Conservation (phyloP, 1,140 invertebrate genomes). For the Gonatopus flavifemur region DNA sequence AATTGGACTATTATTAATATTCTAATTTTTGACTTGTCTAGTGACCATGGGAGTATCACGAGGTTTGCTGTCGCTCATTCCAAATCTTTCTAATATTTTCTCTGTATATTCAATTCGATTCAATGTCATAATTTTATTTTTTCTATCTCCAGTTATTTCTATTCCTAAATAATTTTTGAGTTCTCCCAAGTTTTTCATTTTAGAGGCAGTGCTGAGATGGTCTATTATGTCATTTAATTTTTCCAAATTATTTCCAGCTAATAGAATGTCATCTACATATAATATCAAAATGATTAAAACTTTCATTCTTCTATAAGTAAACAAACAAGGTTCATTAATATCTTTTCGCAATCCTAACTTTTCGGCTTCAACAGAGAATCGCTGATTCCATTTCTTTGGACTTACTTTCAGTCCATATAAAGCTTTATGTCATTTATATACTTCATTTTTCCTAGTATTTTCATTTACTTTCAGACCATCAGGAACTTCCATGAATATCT, state of each 20-base stretch:
- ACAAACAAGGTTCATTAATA: not conserved
- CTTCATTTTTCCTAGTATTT: constrained; percentile 4
- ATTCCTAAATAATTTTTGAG: not conserved
- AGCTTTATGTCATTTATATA: constrained; percentile 19
- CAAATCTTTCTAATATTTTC: constrained; percentile 26
- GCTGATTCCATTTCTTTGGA: constrained; percentile 21
- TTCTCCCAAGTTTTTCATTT: not conserved
- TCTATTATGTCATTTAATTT: not conserved
- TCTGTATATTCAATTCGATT: not conserved
- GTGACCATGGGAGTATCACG: constrained; percentile 28
- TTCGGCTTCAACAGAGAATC: constrained; percentile 16
- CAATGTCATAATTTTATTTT: not conserved
- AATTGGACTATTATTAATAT: not conserved
- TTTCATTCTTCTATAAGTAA: not conserved
- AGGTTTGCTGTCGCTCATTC: constrained; percentile 33
- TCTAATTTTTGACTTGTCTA: constrained; percentile 1
- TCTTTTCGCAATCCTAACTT: not conserved
- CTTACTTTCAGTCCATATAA: constrained; percentile 22
- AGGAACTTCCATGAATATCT: constrained; percentile 27
- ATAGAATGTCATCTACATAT: not conserved
- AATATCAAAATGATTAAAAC: not conserved
- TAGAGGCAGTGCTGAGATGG: not conserved
- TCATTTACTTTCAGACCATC: constrained; percentile 17
- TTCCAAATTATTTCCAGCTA: not conserved
- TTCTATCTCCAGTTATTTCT: not conserved